These are phyloP conservation scores for Drosophila vallismaia DNA, from an alignment of 2,888 invertebrate species.

Conservation along the genomic window DNA sequence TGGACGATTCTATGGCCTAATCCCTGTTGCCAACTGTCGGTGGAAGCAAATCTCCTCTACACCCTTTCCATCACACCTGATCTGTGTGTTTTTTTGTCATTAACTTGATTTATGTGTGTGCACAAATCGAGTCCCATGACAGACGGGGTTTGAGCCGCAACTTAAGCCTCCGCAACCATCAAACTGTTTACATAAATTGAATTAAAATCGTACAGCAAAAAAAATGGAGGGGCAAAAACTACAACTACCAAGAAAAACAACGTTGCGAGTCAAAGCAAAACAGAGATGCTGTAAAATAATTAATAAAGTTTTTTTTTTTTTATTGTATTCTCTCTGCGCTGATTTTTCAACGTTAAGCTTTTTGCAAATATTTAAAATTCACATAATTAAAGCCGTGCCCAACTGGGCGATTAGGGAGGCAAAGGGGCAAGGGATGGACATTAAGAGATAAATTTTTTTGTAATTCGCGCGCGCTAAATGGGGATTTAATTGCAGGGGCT, in stretches of 20 bases:
- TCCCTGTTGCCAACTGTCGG: constrained; percentile 28
- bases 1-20: constrained; percentile 18
- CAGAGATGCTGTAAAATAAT: constrained; percentile 76
- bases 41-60: background rate
- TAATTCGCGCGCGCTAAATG: constrained; percentile 65
- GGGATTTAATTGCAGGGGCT: constrained; percentile 80
- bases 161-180: constrained; percentile 54
- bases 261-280: constrained; percentile 22
- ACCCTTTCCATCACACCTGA: constrained; percentile 22
- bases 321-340: constrained; percentile 49
- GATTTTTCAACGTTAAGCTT: constrained; percentile 71
- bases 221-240: constrained; percentile 32
- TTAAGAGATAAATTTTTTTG: constrained; percentile 69
- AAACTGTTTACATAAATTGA: constrained; percentile 78
- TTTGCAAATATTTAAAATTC: constrained; percentile 79
- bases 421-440: constrained; percentile 33
- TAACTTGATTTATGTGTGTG: constrained; percentile 72
- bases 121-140: constrained; percentile 61
- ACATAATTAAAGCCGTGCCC: constrained; percentile 73
- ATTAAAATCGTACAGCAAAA: constrained; percentile 59
- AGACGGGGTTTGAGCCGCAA: constrained; percentile 23
- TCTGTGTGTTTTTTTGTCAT: constrained; percentile 62
- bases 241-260: constrained; percentile 41
- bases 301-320: constrained; percentile 72
- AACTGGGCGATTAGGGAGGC: no score